Conservation (phyloP, 1,140 invertebrate species). For the Heliconius eleuchia region DNA sequence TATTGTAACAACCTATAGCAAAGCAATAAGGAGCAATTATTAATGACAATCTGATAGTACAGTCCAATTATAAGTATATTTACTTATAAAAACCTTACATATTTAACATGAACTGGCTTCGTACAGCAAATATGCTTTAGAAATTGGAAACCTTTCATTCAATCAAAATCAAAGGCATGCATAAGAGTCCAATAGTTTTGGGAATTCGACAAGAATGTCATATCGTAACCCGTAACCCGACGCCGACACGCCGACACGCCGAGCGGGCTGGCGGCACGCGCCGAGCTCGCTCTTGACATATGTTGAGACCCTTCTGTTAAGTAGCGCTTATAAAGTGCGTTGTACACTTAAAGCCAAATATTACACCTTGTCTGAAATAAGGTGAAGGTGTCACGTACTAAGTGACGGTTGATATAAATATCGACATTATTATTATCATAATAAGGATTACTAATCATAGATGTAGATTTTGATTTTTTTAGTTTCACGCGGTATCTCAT, state of each 20-base stretch:
- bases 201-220: conserved; percentile 27
- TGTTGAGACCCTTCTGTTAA: conserved; percentile 47
- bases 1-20: not conserved
- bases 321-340: conserved; percentile 21
- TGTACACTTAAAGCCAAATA: conserved; percentile 13
- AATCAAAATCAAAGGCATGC: not conserved
- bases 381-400: not conserved
- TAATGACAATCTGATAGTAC: not conserved
- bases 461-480: too few relatives aligned
- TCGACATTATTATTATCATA: too few relatives aligned
- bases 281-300: conserved; percentile 45
- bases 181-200: not conserved
- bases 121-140: not conserved
- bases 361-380: not conserved
- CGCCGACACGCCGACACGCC: conserved; percentile 39
- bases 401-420: not conserved
- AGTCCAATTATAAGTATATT: not conserved
- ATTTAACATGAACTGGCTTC: not conserved
- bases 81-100: not conserved
- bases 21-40: not conserved
- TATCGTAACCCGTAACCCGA: conserved; percentile 33
- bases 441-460: too few relatives aligned
- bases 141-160: not conserved
- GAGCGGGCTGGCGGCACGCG: conserved; percentile 47
- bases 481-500: too few relatives aligned